A percentile compares a stretch with the other conserved stretches of the same genome.
Evolutionary conservation across 2,888 invertebrate species (phyloP).

Genomic region (Eupithecia abbreviata): DNA sequence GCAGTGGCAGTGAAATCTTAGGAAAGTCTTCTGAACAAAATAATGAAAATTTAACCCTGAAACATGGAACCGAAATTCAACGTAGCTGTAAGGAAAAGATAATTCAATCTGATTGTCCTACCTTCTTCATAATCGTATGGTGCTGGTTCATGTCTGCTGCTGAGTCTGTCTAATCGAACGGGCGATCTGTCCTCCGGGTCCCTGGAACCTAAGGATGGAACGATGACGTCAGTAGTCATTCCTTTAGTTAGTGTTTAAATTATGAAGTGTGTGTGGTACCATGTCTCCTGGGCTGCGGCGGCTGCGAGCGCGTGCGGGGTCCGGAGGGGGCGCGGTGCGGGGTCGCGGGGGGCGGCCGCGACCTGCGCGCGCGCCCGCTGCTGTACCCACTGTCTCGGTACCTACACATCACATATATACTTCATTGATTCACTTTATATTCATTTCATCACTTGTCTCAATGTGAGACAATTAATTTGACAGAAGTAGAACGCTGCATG

Average conservation of each 20-base stretch:
- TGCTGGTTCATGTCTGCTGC: constrained; percentile 50
- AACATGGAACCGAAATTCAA: background rate
- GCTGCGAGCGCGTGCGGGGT: constrained; percentile 64
- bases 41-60: background rate
- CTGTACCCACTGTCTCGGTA: constrained; percentile 78
- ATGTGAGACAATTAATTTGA: no score
- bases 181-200: constrained; percentile 47
- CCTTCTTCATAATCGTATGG: constrained; percentile 64
- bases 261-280: constrained; percentile 39
- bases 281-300: constrained; percentile 54
- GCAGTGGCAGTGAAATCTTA: constrained; percentile 74
- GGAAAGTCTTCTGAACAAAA: constrained; percentile 67
- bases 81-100: no score
- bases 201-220: constrained; percentile 51
- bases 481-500: no score
- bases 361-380: constrained; percentile 61
- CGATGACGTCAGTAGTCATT: background rate
- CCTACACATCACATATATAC: constrained; percentile 47
- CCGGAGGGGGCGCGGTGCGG: constrained; percentile 47
- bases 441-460: no score
- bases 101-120: constrained; percentile 32
- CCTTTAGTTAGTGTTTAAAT: background rate
- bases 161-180: constrained; percentile 35
- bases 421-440: background rate
- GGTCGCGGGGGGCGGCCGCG: constrained; percentile 36